Percentiles rank a stretch among this genome's conserved stretches.
Conservation (phyloP, 2,888 invertebrate species). For the Caenorhabditis sulstoni region DNA sequence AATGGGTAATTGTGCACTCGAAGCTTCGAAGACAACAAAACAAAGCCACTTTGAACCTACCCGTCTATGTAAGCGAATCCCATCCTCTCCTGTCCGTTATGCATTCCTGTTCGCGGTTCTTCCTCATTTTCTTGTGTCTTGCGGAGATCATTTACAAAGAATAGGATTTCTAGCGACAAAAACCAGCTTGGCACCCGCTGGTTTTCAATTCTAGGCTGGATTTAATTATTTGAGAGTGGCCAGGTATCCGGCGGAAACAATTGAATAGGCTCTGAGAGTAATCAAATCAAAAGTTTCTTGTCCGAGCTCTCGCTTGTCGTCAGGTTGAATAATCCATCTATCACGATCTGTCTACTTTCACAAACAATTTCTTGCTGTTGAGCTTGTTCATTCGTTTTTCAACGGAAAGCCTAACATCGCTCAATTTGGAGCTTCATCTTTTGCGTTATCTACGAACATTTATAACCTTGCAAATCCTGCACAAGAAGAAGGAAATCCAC, state of each 20-base stretch:
- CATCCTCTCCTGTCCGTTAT: slow-evolving; percentile 56
- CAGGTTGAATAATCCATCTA: slow-evolving; percentile 43
- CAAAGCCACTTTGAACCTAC: slow-evolving; percentile 71
- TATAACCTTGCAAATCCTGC: slow-evolving; percentile 34
- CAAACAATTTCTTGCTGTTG: no score
- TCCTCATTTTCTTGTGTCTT: neutral
- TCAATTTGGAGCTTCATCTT: neutral
- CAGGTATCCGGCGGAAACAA: slow-evolving; percentile 53
- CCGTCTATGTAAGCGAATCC: slow-evolving; percentile 53
- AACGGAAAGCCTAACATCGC: no score
- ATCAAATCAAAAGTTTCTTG: slow-evolving; percentile 49
- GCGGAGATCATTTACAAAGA: neutral
- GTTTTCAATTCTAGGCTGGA: slow-evolving; percentile 33
- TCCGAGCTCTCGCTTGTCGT: slow-evolving; percentile 32
- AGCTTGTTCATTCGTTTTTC: no score
- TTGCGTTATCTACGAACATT: slow-evolving; percentile 22
- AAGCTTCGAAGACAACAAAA: slow-evolving; percentile 61
- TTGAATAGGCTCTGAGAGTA: slow-evolving; percentile 48
- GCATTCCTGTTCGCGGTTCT: slow-evolving; percentile 43
- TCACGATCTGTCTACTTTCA: slow-evolving; percentile 33
- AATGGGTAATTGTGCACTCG: slow-evolving; percentile 74
- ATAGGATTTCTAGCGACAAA: slow-evolving; percentile 12
- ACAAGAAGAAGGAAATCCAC: slow-evolving; percentile 40
- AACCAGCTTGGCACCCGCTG: slow-evolving; percentile 29
- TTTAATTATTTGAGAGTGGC: slow-evolving; percentile 43